A percentile compares a stretch with the other conserved stretches of the same genome.
Evolutionary conservation across 1,140 invertebrate genomes (phyloP).

Genomic region (Bicyclus anynana): DNA sequence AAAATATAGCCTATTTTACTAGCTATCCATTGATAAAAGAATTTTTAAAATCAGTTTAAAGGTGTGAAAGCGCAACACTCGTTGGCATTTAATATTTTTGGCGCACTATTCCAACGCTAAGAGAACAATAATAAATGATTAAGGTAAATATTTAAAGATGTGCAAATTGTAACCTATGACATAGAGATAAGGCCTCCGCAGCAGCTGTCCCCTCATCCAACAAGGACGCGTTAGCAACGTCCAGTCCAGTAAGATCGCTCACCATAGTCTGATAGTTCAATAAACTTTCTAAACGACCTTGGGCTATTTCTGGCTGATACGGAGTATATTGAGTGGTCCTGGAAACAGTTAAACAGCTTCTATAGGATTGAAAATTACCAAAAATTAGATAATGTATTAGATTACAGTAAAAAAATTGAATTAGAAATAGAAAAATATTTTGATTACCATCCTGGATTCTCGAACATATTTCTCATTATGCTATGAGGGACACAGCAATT

Average conservation of each 20-base stretch:
- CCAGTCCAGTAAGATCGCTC: constrained; percentile 94
- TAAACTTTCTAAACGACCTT: constrained; percentile 96
- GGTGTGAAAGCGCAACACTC: too few species aligned
- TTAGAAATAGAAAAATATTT: constrained; percentile 8
- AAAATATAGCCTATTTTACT: too few species aligned
- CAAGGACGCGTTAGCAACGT: constrained; percentile 97
- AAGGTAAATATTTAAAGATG: too few species aligned
- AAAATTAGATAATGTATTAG: too few species aligned
- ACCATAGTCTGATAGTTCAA: constrained; percentile 99
- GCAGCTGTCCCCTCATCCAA: constrained; percentile 98
- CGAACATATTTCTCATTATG: constrained; percentile 98
- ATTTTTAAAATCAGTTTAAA: too few species aligned
- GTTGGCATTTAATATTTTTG: too few species aligned
- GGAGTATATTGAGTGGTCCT: constrained; percentile 93
- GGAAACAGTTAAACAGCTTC: constrained; percentile 19
- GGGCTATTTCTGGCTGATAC: constrained; percentile 96
- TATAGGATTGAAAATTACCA: too few species aligned
- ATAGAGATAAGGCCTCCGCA: constrained; percentile 95
- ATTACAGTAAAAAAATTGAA: neutral
- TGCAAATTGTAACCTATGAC: constrained; percentile 89
- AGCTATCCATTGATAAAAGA: too few species aligned
- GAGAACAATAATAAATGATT: too few species aligned
- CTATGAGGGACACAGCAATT: constrained; percentile 97
- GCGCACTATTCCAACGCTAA: too few species aligned
- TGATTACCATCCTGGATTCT: constrained; percentile 98